Evolutionary conservation across 30 jellyfish, hydroid and myxozoan species (phyloP), one percentile per base, ranked within the genome.

Genomic region (Chironex yamaguchii): DNA sequence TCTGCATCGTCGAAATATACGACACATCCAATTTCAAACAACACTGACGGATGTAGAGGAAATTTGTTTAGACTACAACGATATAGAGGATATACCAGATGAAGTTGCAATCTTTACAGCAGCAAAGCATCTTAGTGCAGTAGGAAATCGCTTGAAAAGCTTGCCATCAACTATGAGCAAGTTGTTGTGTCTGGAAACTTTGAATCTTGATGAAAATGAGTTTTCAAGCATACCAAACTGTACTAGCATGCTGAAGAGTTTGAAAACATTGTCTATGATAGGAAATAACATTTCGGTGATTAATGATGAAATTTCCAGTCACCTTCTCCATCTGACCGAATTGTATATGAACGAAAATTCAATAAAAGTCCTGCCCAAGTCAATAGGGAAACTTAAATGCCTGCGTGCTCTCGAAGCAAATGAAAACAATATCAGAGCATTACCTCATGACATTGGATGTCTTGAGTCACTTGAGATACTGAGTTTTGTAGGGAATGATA

Each of bases 341-440:
- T 76, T 93, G 17, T 84, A 74, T 49, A 36, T 93, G 2, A 96
- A 93, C 78, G 98, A 93, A 54, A 93, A 93, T 67, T 20, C 51
- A 13, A 29, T 93, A 34, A 42, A 66, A 0, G 1, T 4, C 2
- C 52, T 93, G 23, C 96, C 97, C 0, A 25, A 66, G 12, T 67
- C 54, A 2, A 83, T 86, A 31, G 65, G 85, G 0, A 26, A 51
- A 24, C 36, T 93, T 66, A 71, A 30, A 31, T 29, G 50, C 13
- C 52, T 93, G 54, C 71, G 35, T 28, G 29, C 36, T 22, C 72
- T 93, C 42, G 98, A 93, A 71, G 70, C 87, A 62, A 88, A 90
- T 36, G 89, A 93, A 25, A 93, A 93, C 72, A 34, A 67, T 23
- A 14, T 93, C 21, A 33, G 20, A 23, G 52, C 62, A 27, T 86